Evolutionary conservation across 1,140 invertebrate species (phyloP).

Genomic region (Zaprionus taronus): DNA sequence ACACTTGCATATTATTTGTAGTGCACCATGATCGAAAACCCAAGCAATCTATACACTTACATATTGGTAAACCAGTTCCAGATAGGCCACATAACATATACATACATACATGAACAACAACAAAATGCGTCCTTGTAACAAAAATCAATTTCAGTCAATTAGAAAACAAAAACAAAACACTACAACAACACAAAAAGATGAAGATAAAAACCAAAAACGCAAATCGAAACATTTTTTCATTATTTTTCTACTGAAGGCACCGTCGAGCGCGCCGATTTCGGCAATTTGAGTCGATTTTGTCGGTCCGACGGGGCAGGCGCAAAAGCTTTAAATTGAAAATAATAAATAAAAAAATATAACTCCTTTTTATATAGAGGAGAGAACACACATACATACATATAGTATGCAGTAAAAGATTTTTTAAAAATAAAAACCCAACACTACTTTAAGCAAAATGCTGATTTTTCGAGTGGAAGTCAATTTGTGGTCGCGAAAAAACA

Average conservation of each 20-base stretch:
- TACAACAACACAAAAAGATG: conserved; percentile 43
- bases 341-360: conserved; percentile 47
- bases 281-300: background rate
- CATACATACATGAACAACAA: conserved; percentile 42
- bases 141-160: conserved; percentile 83
- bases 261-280: conserved; percentile 40
- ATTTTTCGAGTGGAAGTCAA: conserved; percentile 68
- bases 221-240: conserved; percentile 63
- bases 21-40: conserved; percentile 39
- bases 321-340: conserved; percentile 81
- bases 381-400: conserved; percentile 31
- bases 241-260: conserved; percentile 77
- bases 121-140: conserved; percentile 80
- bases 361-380: conserved; percentile 52
- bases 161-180: conserved; percentile 45
- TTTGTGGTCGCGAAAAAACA: conserved; percentile 56
- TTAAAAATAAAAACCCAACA: conserved; percentile 61
- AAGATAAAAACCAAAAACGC: conserved; percentile 17
- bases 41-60: conserved; percentile 17
- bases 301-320: conserved; percentile 69
- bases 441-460: conserved; percentile 63
- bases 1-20: conserved; percentile 50
- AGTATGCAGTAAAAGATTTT: conserved; percentile 66
- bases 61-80: conserved; percentile 73
- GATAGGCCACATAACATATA: conserved; percentile 37